Percentiles rank a stretch among this genome's conserved stretches.
Evolutionary conservation across 2,113 vertebrate species (phyloP).

Genomic region (Corythornis cristatus): DNA sequence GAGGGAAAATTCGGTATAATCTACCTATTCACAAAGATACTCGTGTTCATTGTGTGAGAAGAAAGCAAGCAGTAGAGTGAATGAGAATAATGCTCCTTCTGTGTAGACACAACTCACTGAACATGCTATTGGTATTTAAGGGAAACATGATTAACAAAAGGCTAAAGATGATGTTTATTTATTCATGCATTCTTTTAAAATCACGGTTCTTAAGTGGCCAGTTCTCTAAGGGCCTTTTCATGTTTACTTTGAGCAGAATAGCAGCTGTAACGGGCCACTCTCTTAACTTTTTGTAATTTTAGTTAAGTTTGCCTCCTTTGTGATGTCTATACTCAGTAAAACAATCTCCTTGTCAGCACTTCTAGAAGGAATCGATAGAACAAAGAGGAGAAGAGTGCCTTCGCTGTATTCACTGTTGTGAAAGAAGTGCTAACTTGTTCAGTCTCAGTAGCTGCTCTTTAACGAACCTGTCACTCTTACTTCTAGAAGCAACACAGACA

Average conservation of each 20-base stretch:
- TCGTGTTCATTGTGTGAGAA: neutral
- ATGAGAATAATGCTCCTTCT: neutral
- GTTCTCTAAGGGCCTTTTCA: neutral
- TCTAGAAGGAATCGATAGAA: slow-evolving; percentile 23
- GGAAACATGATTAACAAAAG: neutral
- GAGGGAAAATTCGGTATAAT: neutral
- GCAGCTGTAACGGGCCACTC: neutral
- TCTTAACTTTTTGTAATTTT: slow-evolving; percentile 26
- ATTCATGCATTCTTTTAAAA: neutral
- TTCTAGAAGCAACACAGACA: neutral
- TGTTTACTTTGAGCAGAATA: neutral
- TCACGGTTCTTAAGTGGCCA: neutral
- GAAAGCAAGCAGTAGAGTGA: neutral
- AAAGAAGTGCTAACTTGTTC: neutral
- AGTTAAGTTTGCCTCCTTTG: slow-evolving; percentile 8
- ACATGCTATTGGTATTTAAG: neutral
- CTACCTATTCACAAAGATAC: neutral
- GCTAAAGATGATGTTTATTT: neutral
- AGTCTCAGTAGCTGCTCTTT: neutral
- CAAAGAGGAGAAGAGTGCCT: neutral
- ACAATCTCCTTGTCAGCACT: neutral
- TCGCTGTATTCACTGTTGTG: neutral
- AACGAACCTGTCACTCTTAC: neutral
- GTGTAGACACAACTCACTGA: neutral
- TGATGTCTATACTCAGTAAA: slow-evolving; percentile 2